Percentiles rank a stretch among this genome's conserved stretches.
phyloP scores from a whole-genome alignment of 2,888 invertebrate genomes.

The Eupeodes luniger region DNA sequence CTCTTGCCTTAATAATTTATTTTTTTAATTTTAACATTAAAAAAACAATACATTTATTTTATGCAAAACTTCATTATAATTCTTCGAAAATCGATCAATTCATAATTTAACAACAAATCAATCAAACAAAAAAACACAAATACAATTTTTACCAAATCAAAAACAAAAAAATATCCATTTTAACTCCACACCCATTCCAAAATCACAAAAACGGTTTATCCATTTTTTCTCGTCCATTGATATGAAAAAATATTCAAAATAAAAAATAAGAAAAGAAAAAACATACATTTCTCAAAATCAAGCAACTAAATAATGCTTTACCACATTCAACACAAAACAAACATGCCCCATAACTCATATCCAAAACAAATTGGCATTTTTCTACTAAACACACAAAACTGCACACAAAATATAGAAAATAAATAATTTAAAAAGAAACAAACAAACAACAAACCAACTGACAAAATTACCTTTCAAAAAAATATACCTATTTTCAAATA shows the following conservation, averaged over 20 bases:
- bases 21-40: constrained; percentile 40
- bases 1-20: constrained; percentile 74
- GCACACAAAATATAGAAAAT: constrained; percentile 21
- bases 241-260: not conserved
- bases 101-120: constrained; percentile 36
- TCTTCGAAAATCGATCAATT: constrained; percentile 44
- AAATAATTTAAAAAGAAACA: not conserved
- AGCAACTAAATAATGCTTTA: constrained; percentile 22
- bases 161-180: constrained; percentile 48
- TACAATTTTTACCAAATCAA: constrained; percentile 8
- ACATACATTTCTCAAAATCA: not conserved
- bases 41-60: constrained; percentile 30
- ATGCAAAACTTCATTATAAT: constrained; percentile 29
- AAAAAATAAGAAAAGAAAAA: constrained; percentile 10
- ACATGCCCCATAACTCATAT: constrained; percentile 36
- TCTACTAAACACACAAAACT: constrained; percentile 43
- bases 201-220: constrained; percentile 53
- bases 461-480: constrained; percentile 53
- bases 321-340: constrained; percentile 21
- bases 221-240: constrained; percentile 28
- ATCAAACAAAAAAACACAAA: constrained; percentile 26
- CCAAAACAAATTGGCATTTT: constrained; percentile 17
- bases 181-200: constrained; percentile 50
- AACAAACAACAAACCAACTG: constrained; percentile 55
- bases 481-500: not conserved